phyloP scores from a whole-genome alignment of 1,140 invertebrate species.

The Drosophila melanica region DNA sequence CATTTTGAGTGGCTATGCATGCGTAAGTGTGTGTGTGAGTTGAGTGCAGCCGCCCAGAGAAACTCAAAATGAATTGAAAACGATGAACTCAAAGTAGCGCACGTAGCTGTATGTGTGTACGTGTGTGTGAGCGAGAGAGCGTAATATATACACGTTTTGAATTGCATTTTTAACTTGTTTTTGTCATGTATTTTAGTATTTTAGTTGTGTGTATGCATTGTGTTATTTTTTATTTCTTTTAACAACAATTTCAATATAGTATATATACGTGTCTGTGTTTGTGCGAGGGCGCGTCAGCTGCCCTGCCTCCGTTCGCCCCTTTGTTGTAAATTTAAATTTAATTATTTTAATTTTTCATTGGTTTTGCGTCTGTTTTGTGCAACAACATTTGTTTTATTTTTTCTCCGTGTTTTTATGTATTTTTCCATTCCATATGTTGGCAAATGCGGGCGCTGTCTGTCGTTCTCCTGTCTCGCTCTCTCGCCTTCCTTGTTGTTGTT shows the following conservation, averaged over 20 bases:
- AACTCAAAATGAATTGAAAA: conserved; percentile 80
- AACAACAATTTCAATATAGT: conserved; percentile 45
- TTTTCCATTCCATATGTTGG: conserved; percentile 37
- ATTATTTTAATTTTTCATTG: conserved; percentile 10
- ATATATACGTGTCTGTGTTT: neutral
- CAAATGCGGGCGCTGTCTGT: conserved; percentile 30
- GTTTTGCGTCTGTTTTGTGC: neutral
- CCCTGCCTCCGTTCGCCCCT: neutral
- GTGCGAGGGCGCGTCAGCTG: neutral
- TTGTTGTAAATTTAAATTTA: neutral
- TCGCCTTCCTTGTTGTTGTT: conserved; percentile 5
- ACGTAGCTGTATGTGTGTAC: conserved; percentile 40
- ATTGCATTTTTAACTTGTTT: conserved; percentile 73
- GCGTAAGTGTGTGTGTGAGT: conserved; percentile 9
- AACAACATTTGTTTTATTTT: neutral
- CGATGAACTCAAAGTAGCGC: conserved; percentile 79
- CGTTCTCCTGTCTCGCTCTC: conserved; percentile 17
- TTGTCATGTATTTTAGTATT: conserved; percentile 47
- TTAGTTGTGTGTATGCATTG: conserved; percentile 35
- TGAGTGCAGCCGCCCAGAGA: conserved; percentile 50
- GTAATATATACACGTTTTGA: conserved; percentile 47
- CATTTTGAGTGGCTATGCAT: conserved; percentile 18
- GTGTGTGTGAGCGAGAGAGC: conserved; percentile 22
- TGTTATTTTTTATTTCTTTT: conserved; percentile 27
- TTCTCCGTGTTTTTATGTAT: neutral